Percentiles rank a stretch among this genome's conserved stretches.
Conservation (phyloP, 2,113 vertebrate genomes). For the Reinhardtius hippoglossoides region DNA sequence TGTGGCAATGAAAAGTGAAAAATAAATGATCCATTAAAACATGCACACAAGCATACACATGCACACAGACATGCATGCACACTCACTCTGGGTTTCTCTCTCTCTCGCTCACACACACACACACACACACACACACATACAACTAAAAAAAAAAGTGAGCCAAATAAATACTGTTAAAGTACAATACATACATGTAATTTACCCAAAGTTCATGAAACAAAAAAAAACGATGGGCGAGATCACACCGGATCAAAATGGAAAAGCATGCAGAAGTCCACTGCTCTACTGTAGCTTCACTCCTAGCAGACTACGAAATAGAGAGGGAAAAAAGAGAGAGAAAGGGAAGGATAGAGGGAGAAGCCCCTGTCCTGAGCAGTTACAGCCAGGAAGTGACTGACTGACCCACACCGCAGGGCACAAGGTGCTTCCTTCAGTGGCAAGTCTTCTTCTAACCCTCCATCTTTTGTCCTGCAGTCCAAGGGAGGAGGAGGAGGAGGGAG, state of each 20-base stretch:
- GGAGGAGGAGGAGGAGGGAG: conserved; percentile 21
- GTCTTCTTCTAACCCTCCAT: conserved; percentile 74
- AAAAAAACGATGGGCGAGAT: conserved; percentile 61
- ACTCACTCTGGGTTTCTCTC: conserved; percentile 38
- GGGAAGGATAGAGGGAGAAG: conserved; percentile 45
- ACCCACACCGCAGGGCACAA: conserved; percentile 55
- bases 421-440: conserved; percentile 65
- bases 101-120: too few species aligned
- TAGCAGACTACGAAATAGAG: conserved; percentile 72
- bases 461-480: conserved; percentile 69
- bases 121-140: conserved; percentile 13
- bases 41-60: conserved; percentile 62
- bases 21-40: conserved; percentile 63
- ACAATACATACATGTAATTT: conserved; percentile 66
- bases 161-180: conserved; percentile 71
- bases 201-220: conserved; percentile 68
- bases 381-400: conserved; percentile 58
- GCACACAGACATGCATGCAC: conserved; percentile 56
- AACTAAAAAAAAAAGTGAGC: conserved; percentile 58
- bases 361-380: conserved; percentile 76
- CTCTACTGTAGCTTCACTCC: conserved; percentile 82
- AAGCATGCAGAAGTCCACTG: conserved; percentile 80
- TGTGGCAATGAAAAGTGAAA: conserved; percentile 63
- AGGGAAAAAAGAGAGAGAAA: conserved; percentile 59
- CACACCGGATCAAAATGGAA: conserved; percentile 73